Percentiles rank a stretch among this genome's conserved stretches.
Conservation (phyloP, 2,113 vertebrate species). For the Falco punctatus region DNA sequence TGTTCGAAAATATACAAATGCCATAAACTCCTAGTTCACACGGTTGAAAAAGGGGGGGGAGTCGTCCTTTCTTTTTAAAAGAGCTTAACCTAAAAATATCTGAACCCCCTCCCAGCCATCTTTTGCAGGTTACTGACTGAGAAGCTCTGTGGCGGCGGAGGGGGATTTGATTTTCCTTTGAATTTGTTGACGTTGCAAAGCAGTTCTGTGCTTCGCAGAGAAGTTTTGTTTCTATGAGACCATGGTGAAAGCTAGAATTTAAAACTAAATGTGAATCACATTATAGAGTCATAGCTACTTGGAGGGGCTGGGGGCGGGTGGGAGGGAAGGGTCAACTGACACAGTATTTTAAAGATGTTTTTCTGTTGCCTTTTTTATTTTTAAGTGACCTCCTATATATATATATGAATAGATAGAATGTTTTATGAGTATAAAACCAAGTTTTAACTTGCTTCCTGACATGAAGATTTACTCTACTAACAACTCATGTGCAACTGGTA, state of each 20-base stretch:
- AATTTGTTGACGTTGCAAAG: conserved; percentile 63
- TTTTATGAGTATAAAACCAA: conserved; percentile 68
- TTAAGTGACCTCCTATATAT: conserved; percentile 77
- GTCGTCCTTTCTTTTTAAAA: conserved; percentile 69
- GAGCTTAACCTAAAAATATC: conserved; percentile 51
- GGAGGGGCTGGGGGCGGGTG: rapidly evolving
- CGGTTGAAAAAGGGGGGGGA: conserved; percentile 51
- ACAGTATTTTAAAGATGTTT: conserved; percentile 72
- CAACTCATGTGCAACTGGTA: conserved; percentile 76
- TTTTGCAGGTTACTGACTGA: conserved; percentile 48
- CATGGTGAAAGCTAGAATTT: conserved; percentile 69
- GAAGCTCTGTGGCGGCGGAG: neutral
- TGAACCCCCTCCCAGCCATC: neutral
- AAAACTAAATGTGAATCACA: conserved; percentile 69
- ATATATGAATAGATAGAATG: conserved; percentile 70
- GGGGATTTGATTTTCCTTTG: conserved; percentile 26
- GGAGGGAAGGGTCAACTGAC: conserved; percentile 60
- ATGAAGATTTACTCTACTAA: conserved; percentile 69
- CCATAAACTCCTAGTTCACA: conserved; percentile 76
- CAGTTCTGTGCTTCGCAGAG: conserved; percentile 65
- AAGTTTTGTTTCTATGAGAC: conserved; percentile 70
- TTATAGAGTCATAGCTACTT: conserved; percentile 64
- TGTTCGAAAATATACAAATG: conserved; percentile 74
- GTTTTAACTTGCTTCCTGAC: conserved; percentile 68
- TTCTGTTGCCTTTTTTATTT: conserved; percentile 76